These are phyloP conservation scores for Limnodromus scolopaceus DNA, from an alignment of 2,797 vertebrate genomes.

Conservation along the genomic window DNA sequence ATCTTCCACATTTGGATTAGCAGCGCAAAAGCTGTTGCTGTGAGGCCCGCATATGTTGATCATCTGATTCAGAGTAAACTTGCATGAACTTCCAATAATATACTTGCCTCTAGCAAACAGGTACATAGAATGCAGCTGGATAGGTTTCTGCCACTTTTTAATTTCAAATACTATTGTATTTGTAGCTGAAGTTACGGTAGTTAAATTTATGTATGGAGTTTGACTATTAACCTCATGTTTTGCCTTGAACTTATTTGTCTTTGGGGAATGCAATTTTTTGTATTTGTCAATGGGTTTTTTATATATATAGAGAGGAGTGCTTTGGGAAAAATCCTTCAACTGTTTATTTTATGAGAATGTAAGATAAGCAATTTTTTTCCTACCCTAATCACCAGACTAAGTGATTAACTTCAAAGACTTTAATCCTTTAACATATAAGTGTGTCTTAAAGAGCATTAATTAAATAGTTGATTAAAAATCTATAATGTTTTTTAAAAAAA, in stretches of 20 bases:
- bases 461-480: neutral
- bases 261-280: neutral
- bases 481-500: neutral
- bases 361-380: neutral
- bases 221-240: neutral
- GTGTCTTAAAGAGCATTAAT: neutral
- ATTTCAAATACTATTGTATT: neutral
- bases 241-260: neutral
- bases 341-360: neutral
- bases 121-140: neutral
- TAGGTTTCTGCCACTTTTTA: neutral
- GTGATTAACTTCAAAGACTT: neutral
- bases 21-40: neutral
- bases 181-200: neutral
- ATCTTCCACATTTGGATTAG: neutral
- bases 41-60: neutral
- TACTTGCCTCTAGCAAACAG: neutral
- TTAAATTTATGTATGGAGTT: neutral
- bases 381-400: neutral
- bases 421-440: neutral
- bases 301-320: neutral
- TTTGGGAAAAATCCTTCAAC: neutral
- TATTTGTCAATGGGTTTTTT: neutral
- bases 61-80: neutral
- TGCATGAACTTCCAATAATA: neutral